Base-by-base conservation (phyloP, 2,888 invertebrate species). In the Cerastis leucographa region DNA sequence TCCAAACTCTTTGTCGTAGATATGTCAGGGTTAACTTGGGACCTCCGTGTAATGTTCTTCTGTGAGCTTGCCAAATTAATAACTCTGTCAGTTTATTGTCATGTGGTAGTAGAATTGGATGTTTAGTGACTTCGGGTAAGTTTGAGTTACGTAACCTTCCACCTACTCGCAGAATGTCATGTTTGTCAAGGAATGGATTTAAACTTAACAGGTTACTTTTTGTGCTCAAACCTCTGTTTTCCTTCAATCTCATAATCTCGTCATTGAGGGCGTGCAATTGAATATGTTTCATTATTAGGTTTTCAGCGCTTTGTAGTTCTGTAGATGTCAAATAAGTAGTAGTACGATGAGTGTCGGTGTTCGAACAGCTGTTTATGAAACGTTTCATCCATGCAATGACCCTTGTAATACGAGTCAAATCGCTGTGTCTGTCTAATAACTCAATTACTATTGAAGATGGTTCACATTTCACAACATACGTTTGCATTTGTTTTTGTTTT, bases 341-440 rank as follows among this genome's bases (percentile, higher is more conserved):
- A 11, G 59, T 62, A 19, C 49, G 49, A 40, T 62, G 9, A 19
- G 62, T 62, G 19, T 62, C 9, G 22, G 11, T 11, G 12, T 12
- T 62, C 6, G 35, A 62, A 8, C 35, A 62, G 35, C 9, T 59
- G 29, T 59, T 59, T 17, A 59, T 59, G 17, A 59, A 59, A 17
- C 59, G 59, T 59, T 59, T 59, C n/a, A 59, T 59, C 59, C 59
- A 56, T 0, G 56, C 56, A n/a, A 19, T 71, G 49, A 71, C 49
- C 62, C 49, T 35, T 62, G 71, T 61, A 35, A 70, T 70, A 22
- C n/a, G 49, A 71, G 61, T n/a, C 49, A 71, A 49, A 72, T n/a
- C n/a, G n/a, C n/a, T n/a, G n/a, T n/a, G n/a, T n/a, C n/a, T n/a
- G n/a, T n/a, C n/a, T n/a, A n/a, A 51, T 64, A 71, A 71, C 19